A percentile compares a stretch with the other conserved stretches of the same genome.
phyloP scores from a whole-genome alignment of 2,113 vertebrate species.

The Oncorhynchus gorbuscha region DNA sequence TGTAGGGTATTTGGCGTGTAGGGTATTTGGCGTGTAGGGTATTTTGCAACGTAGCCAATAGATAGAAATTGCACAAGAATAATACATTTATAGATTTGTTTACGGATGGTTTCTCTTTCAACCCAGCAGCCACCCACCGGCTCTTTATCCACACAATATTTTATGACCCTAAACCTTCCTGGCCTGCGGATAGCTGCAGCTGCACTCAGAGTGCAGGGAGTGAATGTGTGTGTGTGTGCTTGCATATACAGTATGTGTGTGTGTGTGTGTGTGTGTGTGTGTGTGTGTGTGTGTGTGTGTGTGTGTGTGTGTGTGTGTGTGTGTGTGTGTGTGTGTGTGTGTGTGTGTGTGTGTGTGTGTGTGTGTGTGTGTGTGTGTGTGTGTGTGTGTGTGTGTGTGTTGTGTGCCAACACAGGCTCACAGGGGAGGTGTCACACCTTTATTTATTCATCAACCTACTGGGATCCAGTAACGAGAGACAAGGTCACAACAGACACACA shows the following conservation, averaged over 20 bases:
- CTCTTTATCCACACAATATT: no score
- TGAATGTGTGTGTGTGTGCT: neutral
- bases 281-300: neutral
- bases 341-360: neutral
- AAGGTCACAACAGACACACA: conserved; percentile 8
- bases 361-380: neutral
- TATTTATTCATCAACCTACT: conserved; percentile 71
- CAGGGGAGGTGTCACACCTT: conserved; percentile 55
- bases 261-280: conserved; percentile 7
- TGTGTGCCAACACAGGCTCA: conserved; percentile 37
- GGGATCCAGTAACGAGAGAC: conserved; percentile 51
- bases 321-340: neutral
- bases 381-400: neutral
- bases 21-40: no score
- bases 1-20: no score
- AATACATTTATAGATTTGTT: no score
- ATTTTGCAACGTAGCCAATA: no score
- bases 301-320: neutral
- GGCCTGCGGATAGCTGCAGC: no score
- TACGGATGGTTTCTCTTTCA: no score
- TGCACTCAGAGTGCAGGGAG: no score
- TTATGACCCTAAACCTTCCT: no score
- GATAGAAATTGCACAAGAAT: no score
- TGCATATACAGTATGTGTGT: neutral
- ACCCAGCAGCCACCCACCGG: no score